These are phyloP conservation scores for Salvator merianae DNA, from an alignment of 2,113 vertebrate genomes.

Conservation along the genomic window DNA sequence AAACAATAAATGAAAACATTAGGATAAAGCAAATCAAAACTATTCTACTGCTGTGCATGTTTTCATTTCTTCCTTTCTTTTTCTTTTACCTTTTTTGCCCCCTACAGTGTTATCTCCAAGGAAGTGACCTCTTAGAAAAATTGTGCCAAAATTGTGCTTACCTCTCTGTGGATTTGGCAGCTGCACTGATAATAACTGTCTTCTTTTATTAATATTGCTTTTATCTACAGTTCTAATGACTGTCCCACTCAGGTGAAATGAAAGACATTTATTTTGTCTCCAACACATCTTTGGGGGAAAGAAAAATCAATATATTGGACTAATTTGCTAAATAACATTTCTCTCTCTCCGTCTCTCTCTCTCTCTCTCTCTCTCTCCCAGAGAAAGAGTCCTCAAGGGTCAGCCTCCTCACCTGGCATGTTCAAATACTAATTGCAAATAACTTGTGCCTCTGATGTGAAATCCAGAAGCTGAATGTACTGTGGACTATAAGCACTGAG, in stretches of 20 bases:
- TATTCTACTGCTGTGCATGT: not conserved
- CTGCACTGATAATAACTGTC: constrained; percentile 50
- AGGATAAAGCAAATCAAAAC: too few relatives aligned
- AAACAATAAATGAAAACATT: too few relatives aligned
- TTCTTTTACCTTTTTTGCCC: not conserved
- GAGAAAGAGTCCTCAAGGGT: constrained; percentile 46
- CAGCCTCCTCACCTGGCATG: constrained; percentile 45
- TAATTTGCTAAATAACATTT: constrained; percentile 67
- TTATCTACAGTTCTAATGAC: constrained; percentile 57
- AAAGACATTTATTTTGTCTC: constrained; percentile 65
- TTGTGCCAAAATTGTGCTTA: constrained; percentile 40
- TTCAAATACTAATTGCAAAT: constrained; percentile 65
- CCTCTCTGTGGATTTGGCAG: constrained; percentile 42
- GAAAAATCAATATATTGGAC: constrained; percentile 52
- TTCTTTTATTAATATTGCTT: constrained; percentile 67
- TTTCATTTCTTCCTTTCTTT: too few relatives aligned
- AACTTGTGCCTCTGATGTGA: constrained; percentile 31
- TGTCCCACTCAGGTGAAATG: constrained; percentile 60
- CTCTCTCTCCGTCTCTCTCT: constrained; percentile 16
- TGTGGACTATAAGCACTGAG: not conserved
- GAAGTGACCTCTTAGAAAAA: constrained; percentile 35
- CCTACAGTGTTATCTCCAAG: constrained; percentile 18
- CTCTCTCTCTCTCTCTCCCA: not conserved
- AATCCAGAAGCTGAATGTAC: not conserved
- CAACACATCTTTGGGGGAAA: constrained; percentile 42